Evolutionary conservation across 2,113 vertebrate species (phyloP), one percentile per base, ranked within the genome.

Genomic region (Chrysochloris asiatica): DNA sequence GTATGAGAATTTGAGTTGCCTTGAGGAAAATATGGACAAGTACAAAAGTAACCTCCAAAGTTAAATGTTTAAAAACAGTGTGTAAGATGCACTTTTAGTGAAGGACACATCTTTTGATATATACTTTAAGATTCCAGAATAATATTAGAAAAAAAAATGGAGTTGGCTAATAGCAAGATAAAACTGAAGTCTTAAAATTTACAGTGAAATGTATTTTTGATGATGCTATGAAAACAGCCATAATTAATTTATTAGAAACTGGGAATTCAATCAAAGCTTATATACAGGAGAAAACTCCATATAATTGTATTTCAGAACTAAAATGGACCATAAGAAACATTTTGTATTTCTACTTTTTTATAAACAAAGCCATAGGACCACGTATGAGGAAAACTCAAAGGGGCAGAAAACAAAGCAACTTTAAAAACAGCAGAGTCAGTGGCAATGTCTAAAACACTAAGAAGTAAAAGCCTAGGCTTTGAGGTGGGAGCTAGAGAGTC

Each of bases 151-250:
- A 75, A 79, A 78, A 84, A n/a, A 76, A 86, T 41, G 30, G 81
- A 50, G 4, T 77, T 90, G 65, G 75, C 36, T 61, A 33, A 21
- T 59, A 90, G 11, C 41, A 87, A 95, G 9, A 26, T 24, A 54
- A 26, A 45, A 94, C 11, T 72, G 16, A 90, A 65, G 47, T 22
- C 88, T 36, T 89, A 91, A 91, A 86, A 78, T 90, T 6, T 59
- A 50, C 86, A 90, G 26, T 52, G 30, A 83, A 95, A 83, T 47
- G 4, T 33, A 16, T 88, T 65, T 83, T 72, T 88, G n/a, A 78
- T 87, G 59, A 93, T 78, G n/a, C 54, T 89, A n/a, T 75, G n/a
- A 94, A 94, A 93, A 79, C 73, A 84, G 89, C 6, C 24, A 90
- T 86, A 72, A 63, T 76, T 92, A 52, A 79, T 90, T 90, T 93